Evolutionary conservation across 30 jellyfish, hydroid and myxozoan species (phyloP).

Genomic region (Phacellophora camtschatica): DNA sequence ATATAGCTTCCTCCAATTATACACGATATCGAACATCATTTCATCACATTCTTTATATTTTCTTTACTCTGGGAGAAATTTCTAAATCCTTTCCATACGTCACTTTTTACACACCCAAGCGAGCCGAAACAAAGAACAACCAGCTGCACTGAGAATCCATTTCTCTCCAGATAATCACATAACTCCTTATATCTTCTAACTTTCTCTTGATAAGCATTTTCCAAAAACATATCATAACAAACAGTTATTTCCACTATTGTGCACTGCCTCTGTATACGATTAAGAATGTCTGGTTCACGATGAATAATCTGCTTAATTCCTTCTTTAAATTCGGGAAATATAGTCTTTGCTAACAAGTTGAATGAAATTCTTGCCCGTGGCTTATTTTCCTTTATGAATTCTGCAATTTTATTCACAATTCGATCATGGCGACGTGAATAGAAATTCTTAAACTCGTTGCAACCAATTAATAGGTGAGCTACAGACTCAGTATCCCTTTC

Average conservation of each 20-base stretch:
- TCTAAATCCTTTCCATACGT: not conserved
- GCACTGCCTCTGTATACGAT: conserved; percentile 1
- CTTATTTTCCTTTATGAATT: not conserved
- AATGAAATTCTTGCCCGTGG: not conserved
- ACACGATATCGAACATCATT: not conserved
- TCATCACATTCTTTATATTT: not conserved
- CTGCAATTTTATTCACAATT: not conserved
- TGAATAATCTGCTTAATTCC: not conserved
- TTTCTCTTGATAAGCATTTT: too few relatives aligned
- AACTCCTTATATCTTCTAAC: too few relatives aligned
- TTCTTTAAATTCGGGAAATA: not conserved
- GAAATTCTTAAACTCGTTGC: not conserved
- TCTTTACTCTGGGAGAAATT: not conserved
- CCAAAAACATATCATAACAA: not conserved
- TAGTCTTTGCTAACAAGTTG: not conserved
- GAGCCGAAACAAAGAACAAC: not conserved
- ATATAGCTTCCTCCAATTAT: conserved; percentile 6
- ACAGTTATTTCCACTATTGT: not conserved
- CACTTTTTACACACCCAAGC: not conserved
- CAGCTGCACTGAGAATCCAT: too few relatives aligned
- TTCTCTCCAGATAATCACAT: too few relatives aligned
- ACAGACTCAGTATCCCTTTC: not conserved
- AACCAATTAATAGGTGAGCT: not conserved
- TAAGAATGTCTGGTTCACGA: not conserved
- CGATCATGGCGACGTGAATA: not conserved